Percentiles rank a stretch among this genome's conserved stretches.
phyloP scores from a whole-genome alignment of 2,797 vertebrate species.

The Bovichtus diacanthus region DNA sequence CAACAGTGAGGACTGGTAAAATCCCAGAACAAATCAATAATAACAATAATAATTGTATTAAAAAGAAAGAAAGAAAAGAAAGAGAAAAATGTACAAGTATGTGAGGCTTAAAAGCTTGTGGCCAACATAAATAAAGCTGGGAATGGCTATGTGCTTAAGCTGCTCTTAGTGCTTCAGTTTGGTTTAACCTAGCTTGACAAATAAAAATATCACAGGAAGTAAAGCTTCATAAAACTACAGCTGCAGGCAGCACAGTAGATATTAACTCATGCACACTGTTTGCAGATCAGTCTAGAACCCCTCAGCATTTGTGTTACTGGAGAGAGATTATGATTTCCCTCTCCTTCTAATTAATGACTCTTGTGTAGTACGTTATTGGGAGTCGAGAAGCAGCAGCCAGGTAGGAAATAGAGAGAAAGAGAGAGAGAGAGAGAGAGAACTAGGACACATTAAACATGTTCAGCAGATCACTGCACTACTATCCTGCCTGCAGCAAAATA shows the following conservation, averaged over 20 bases:
- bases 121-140: conserved; percentile 36
- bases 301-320: conserved; percentile 10
- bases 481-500: conserved; percentile 58
- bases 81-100: background rate
- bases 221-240: conserved; percentile 54
- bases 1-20: background rate
- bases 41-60: background rate
- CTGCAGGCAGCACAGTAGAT: conserved; percentile 47
- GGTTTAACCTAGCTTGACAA: conserved; percentile 40
- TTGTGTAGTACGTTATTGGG: conserved; percentile 57
- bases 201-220: conserved; percentile 58
- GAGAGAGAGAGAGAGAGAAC: conserved; percentile 18
- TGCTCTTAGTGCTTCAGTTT: conserved; percentile 22
- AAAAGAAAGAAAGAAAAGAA: background rate
- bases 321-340: conserved; percentile 69
- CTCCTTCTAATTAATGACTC: conserved; percentile 76
- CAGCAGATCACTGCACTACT: conserved; percentile 50
- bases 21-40: background rate
- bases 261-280: conserved; percentile 45
- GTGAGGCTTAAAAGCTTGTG: conserved; percentile 3
- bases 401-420: conserved; percentile 75
- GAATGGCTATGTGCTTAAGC: conserved; percentile 18
- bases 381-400: conserved; percentile 66
- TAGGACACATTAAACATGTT: conserved; percentile 58
- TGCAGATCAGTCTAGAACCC: conserved; percentile 31